phyloP scores from a whole-genome alignment of 2,888 invertebrate genomes.

The Leptinotarsa haldemani region DNA sequence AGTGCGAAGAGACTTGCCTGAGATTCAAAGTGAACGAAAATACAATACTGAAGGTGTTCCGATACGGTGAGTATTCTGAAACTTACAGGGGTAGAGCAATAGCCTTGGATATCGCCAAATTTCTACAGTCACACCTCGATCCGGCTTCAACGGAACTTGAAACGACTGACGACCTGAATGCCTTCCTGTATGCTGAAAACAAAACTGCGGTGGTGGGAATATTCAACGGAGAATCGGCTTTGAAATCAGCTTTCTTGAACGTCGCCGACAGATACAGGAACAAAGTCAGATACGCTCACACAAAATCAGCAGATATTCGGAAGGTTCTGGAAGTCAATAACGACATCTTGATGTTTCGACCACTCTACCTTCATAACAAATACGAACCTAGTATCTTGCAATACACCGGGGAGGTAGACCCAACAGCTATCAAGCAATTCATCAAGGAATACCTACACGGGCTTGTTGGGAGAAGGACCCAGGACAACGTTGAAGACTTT shows the following conservation, averaged over 20 bases:
- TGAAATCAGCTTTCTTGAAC: not conserved
- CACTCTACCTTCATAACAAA: conserved; percentile 1
- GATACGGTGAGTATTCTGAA: not conserved
- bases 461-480: not conserved
- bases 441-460: not conserved
- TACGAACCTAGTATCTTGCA: not conserved
- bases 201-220: not conserved
- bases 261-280: not conserved
- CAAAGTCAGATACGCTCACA: not conserved
- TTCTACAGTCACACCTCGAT: not conserved
- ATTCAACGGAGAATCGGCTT: not conserved
- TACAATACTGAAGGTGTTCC: not conserved
- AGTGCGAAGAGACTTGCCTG: not conserved
- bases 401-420: not conserved
- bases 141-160: not conserved
- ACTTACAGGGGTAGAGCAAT: not conserved
- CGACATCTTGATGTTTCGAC: not conserved
- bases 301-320: not conserved
- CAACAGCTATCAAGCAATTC: not conserved
- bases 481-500: not conserved
- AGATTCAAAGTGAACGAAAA: not conserved
- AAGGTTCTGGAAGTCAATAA: not conserved
- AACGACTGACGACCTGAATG: not conserved
- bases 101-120: not conserved
- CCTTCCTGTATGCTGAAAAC: not conserved